Evolutionary conservation across 2,888 invertebrate genomes (phyloP).

Genomic region (Fissipunctia ypsillon): DNA sequence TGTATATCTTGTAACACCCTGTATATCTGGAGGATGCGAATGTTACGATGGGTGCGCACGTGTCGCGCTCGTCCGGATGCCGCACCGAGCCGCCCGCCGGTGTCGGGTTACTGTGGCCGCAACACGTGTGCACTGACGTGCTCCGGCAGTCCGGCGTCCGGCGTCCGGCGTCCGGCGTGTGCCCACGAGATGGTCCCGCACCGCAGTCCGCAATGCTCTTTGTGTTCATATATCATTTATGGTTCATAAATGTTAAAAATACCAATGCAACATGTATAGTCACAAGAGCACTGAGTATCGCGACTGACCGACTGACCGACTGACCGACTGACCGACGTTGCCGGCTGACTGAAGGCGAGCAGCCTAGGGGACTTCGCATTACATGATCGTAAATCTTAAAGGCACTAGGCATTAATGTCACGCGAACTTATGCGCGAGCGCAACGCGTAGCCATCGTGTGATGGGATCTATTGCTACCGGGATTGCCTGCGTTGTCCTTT

Average conservation of each 20-base stretch:
- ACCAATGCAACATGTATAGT: background rate
- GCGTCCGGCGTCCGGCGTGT: no score
- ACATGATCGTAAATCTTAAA: background rate
- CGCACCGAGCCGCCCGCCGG: background rate
- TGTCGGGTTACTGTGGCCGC: slow-evolving; percentile 11
- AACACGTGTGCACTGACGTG: slow-evolving; percentile 22
- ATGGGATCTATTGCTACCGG: background rate
- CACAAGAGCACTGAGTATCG: background rate
- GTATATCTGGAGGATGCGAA: background rate
- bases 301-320: no score
- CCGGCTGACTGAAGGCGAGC: background rate
- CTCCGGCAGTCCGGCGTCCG: no score
- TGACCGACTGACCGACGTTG: background rate
- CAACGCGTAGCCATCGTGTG: background rate
- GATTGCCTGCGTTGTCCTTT: background rate
- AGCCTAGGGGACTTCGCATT: background rate
- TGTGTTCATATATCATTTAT: background rate
- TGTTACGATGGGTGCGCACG: background rate
- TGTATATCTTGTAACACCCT: no score
- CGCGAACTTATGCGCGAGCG: background rate
- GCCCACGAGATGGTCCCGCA: no score
- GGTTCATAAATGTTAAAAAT: background rate
- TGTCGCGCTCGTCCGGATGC: slow-evolving; percentile 1
- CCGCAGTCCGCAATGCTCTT: background rate
- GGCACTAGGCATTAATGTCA: background rate